Evolutionary conservation across 1,140 invertebrate species (phyloP), one percentile per base, ranked within the genome.

Genomic region (Trachymyrmex septentrionalis): DNA sequence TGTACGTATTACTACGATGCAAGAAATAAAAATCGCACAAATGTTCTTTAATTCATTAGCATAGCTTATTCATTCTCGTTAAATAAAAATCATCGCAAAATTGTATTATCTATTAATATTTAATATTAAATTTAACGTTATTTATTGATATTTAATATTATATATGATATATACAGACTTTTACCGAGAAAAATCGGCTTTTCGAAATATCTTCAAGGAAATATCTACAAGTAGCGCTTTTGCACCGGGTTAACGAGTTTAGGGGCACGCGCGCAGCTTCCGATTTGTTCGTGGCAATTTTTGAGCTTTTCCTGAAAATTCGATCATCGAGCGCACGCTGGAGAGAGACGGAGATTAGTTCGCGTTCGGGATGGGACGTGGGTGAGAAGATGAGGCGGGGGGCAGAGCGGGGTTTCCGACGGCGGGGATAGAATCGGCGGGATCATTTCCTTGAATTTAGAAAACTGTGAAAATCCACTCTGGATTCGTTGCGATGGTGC

Each of bases 381-480:
- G n/a, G n/a, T n/a, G 67, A 48, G 24, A 50, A 73, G 80, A 82
- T 82, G 64, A 81, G 66, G 77, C 55, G 63, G 59, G 34, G 34
- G 66, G 61, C 16, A 44, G 61, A 86, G 55, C 63, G 76, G 53
- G 76, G 53, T 64, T 69, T 81, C 53, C 66, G 50, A 81, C 59
- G 57, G 30, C 48, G 82, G 21, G 55, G 72, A 82, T 72, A 72
- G 80, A 72, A 82, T 82, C 80, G 80, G 67, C 80, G 72, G 61
- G 50, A 85, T 85, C 82, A 77, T 85, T 85, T 85, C 82, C 82
- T 85, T 85, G 82, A 75, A 85, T 85, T 85, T 85, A 85, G 71
- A 85, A 85, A 85, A 85, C 71, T 85, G 73, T 66, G 82, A 85
- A 85, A 85, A 85, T 76, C 57, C 67, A 82, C 80, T 73, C 82